Percentiles rank a stretch among this genome's conserved stretches.
Conservation (phyloP, 1,140 invertebrate genomes). For the Drosophila suzukii region DNA sequence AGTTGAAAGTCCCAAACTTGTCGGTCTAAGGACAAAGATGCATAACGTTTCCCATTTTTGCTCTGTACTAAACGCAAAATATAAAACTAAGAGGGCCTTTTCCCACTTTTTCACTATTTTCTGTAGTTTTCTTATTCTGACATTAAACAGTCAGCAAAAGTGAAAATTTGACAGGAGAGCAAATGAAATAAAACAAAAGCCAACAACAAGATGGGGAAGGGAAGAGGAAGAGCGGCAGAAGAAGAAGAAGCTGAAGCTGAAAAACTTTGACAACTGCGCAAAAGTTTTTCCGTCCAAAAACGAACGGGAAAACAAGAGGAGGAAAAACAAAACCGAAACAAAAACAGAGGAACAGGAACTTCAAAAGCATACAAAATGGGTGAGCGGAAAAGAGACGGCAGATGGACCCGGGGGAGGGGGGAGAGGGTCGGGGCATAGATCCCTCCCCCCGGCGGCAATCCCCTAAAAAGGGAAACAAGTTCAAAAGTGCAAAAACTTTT, state of each 20-base stretch:
- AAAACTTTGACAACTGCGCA: constrained; percentile 77
- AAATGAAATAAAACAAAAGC: constrained; percentile 71
- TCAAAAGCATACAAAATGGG: constrained; percentile 70
- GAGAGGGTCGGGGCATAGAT: neutral
- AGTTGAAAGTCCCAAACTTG: too few relatives aligned
- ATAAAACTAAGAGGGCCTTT: neutral
- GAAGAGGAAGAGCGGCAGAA: constrained; percentile 2
- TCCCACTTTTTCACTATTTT: neutral
- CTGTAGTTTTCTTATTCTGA: constrained; percentile 23
- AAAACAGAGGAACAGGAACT: constrained; percentile 58
- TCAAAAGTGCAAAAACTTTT: constrained; percentile 72
- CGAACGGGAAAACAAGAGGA: constrained; percentile 18
- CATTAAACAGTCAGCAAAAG: constrained; percentile 77
- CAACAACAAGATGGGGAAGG: constrained; percentile 21
- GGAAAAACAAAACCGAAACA: constrained; percentile 53
- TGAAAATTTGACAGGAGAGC: constrained; percentile 76
- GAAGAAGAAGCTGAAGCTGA: constrained; percentile 44
- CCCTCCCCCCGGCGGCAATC: neutral
- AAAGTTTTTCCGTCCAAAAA: constrained; percentile 58
- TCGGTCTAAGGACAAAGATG: too few relatives aligned
- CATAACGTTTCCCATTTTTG: too few relatives aligned
- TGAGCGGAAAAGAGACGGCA: constrained; percentile 33
- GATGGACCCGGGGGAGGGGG: neutral
- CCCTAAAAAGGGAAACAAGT: constrained; percentile 58
- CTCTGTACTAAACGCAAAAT: neutral